A percentile compares a stretch with the other conserved stretches of the same genome.
phyloP scores from a whole-genome alignment of 2,113 vertebrate species.

The Zingel zingel region DNA sequence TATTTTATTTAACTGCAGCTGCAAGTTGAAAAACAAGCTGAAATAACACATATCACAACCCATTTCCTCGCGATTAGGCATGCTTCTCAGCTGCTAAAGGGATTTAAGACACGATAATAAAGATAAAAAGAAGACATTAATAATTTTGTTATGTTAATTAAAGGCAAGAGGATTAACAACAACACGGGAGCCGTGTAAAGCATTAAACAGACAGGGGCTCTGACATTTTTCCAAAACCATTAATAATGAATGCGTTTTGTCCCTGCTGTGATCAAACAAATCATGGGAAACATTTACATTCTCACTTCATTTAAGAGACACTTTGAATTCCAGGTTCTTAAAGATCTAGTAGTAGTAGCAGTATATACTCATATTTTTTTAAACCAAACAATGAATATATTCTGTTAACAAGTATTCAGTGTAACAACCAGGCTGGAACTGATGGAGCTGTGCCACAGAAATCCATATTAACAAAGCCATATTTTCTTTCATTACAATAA shows the following conservation, averaged over 20 bases:
- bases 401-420: not conserved
- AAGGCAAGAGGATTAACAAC: constrained; percentile 83
- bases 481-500: not conserved
- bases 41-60: constrained; percentile 76
- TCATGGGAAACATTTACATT: constrained; percentile 32
- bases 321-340: constrained; percentile 14
- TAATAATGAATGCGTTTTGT: constrained; percentile 65
- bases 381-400: not conserved
- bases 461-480: not conserved
- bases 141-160: constrained; percentile 85
- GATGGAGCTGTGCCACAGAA: not conserved
- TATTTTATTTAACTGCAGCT: constrained; percentile 71
- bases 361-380: not conserved
- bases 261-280: constrained; percentile 72
- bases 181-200: constrained; percentile 71
- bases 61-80: constrained; percentile 80
- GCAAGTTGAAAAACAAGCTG: constrained; percentile 69
- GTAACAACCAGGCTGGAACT: not conserved
- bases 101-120: constrained; percentile 83
- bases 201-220: constrained; percentile 70
- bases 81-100: constrained; percentile 79
- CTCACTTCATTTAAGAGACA: constrained; percentile 25
- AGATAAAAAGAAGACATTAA: constrained; percentile 84
- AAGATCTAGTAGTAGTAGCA: not conserved
- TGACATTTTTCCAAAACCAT: constrained; percentile 73